These are phyloP conservation scores for Megalopta genalis DNA, from an alignment of 1,140 invertebrate species.

Conservation along the genomic window DNA sequence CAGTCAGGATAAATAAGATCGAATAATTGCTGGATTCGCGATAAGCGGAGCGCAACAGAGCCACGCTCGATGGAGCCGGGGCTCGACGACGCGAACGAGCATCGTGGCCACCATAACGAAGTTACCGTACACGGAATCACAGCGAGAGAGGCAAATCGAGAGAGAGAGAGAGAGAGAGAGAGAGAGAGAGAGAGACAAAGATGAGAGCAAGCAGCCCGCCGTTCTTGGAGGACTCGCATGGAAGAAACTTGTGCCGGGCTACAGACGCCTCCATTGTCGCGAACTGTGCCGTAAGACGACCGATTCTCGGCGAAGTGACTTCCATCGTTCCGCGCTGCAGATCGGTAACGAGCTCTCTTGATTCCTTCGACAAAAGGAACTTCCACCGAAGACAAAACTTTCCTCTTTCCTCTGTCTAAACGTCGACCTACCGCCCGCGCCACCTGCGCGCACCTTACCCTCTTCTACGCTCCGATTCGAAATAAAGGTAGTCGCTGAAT, in stretches of 20 bases:
- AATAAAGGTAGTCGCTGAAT: not conserved
- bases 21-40: constrained; percentile 16
- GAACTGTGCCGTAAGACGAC: constrained; percentile 23
- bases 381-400: constrained; percentile 22
- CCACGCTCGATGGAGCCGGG: constrained; percentile 12
- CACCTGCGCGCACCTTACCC: not conserved
- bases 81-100: constrained; percentile 5
- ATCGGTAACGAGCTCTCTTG: constrained; percentile 42
- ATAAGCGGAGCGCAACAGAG: not conserved
- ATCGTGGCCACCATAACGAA: constrained; percentile 44
- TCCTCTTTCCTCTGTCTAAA: not conserved
- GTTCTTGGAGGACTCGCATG: constrained; percentile 9
- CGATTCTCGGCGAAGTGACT: constrained; percentile 27
- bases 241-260: constrained; percentile 40
- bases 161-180: not conserved
- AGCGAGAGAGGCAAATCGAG: constrained; percentile 37
- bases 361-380: constrained; percentile 39
- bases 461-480: not conserved
- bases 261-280: constrained; percentile 45
- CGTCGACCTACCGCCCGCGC: not conserved
- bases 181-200: too few species aligned
- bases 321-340: constrained; percentile 31
- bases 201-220: too few species aligned
- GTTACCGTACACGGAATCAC: constrained; percentile 46
- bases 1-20: not conserved